Evolutionary conservation across 2,888 invertebrate species (phyloP), one percentile per base, ranked within the genome.

Genomic region (Troides helena): DNA sequence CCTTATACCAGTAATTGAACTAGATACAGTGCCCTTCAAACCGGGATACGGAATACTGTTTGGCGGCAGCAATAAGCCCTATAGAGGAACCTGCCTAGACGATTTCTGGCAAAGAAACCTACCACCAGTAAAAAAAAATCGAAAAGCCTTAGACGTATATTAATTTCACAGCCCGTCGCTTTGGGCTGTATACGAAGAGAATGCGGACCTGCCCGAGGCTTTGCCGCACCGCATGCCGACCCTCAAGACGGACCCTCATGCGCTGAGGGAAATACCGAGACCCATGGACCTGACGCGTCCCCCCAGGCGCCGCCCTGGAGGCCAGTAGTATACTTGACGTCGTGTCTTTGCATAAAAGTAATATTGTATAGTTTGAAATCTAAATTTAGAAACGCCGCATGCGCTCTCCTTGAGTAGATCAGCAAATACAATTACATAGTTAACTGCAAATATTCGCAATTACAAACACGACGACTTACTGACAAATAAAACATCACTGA

Each of bases 171-270:
- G 93, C 81, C 89, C 92, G 43, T 84, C 88, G 0, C 87, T 85
- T 72, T 93, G 93, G 93, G 90, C 90, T 14, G 82, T 89, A 17
- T 93, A 90, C 73, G 92, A 93, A 3, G 93, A 93, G 73, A 84
- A 88, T 56, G 78, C 79, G 12, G 84, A 88, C n/a, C 75, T 88
- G 17, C 79, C 83, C 0, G 88, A 88, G 30, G 77, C 75, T 3
- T 70, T 81, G 8, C 86, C 84, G 1, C 81, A 85, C 62, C 79
- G 74, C n/a, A 92, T 90, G 86, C 92, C 93, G 0, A 63, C 80
- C 0, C 81, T 91, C 65, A 85, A 84, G 59, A 77, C 78, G 3
- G 93, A 93, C 69, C 93, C 93, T 0, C 81, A 88, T 66, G 88
- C 93, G 0, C 80, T 90, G 14, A 84, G 85, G 66, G 93, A 93